Evolutionary conservation across 2,888 invertebrate genomes (phyloP).

Genomic region (Tachystola acroxantha): DNA sequence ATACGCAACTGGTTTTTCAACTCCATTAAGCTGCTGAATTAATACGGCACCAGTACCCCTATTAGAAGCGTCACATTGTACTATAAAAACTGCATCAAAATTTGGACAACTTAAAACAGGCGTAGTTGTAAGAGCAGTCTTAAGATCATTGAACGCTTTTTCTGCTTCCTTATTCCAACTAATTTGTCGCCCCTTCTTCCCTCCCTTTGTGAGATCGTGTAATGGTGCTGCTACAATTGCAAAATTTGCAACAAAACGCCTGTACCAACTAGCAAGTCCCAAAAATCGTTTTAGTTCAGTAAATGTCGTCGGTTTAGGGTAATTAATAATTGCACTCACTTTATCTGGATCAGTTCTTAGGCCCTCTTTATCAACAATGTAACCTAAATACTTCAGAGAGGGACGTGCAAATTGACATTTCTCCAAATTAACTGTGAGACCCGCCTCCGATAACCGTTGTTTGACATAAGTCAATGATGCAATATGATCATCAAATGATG

Average conservation of each 20-base stretch:
- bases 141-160: constrained; percentile 11
- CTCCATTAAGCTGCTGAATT: constrained; percentile 5
- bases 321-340: constrained; percentile 15
- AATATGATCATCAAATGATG: constrained; percentile 7
- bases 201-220: constrained; percentile 8
- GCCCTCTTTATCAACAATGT: constrained; percentile 13
- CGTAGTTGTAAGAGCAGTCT: constrained; percentile 9
- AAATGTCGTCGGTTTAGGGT: constrained; percentile 13
- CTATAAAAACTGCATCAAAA: constrained; percentile 10
- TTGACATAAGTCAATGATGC: not conserved
- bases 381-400: constrained; percentile 12
- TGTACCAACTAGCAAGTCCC: constrained; percentile 14
- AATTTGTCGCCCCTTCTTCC: constrained; percentile 1
- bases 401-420: constrained; percentile 12
- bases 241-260: constrained; percentile 16
- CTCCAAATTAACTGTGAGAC: constrained; percentile 5
- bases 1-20: constrained; percentile 14
- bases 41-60: constrained; percentile 14
- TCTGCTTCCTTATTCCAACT: constrained; percentile 14
- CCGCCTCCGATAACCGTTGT: not conserved
- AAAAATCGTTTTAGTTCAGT: constrained; percentile 17
- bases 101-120: constrained; percentile 16
- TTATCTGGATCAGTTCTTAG: constrained; percentile 15
- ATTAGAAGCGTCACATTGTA: constrained; percentile 14
- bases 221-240: constrained; percentile 11